phyloP scores from a whole-genome alignment of 2,888 invertebrate genomes.

The Heliconius sara region DNA sequence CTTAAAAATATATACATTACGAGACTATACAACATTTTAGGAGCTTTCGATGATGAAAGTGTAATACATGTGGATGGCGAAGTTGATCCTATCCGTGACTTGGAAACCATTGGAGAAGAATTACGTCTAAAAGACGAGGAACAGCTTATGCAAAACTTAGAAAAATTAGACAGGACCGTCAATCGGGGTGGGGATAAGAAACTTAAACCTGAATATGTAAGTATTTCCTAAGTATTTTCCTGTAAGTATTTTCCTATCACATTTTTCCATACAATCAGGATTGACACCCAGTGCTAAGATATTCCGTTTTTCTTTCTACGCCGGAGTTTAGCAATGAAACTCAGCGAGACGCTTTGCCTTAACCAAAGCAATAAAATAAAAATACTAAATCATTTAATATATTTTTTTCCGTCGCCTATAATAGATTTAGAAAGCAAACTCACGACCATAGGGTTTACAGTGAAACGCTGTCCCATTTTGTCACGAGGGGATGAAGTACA shows the following conservation, averaged over 20 bases:
- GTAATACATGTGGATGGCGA: constrained; percentile 99
- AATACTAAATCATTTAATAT: background rate
- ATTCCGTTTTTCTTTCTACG: background rate
- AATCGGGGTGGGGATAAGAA: constrained; percentile 96
- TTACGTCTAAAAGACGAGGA: constrained; percentile 97
- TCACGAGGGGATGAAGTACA: too few species aligned
- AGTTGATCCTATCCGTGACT: constrained; percentile 97
- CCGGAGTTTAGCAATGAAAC: background rate
- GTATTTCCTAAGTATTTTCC: constrained; percentile 67
- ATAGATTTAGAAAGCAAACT: too few species aligned
- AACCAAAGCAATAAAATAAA: background rate
- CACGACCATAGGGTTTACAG: too few species aligned
- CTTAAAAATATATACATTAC: background rate
- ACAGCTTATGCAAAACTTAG: constrained; percentile 90
- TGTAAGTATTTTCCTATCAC: constrained; percentile 82
- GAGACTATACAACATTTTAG: constrained; percentile 73
- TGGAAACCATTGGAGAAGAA: constrained; percentile 98
- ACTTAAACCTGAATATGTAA: constrained; percentile 96
- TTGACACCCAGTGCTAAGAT: background rate
- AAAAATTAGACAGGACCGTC: constrained; percentile 93
- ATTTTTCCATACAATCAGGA: background rate
- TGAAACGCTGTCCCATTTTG: too few species aligned
- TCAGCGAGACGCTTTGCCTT: background rate
- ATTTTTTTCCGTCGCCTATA: background rate
- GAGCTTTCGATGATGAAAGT: constrained; percentile 98